phyloP scores from a whole-genome alignment of 2,113 vertebrate genomes.

The Pygoscelis antarcticus region DNA sequence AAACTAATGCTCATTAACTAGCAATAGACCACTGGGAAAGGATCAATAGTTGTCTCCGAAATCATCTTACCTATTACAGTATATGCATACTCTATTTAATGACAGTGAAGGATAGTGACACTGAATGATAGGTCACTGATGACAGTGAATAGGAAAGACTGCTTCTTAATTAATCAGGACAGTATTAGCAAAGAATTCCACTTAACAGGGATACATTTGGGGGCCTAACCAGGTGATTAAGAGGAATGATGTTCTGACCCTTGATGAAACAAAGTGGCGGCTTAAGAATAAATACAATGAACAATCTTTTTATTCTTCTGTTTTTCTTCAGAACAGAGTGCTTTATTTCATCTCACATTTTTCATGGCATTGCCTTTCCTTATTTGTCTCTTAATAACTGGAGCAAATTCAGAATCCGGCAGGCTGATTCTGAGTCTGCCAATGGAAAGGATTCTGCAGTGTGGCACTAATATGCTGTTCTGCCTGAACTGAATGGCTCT shows the following conservation, averaged over 20 bases:
- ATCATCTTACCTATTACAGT: constrained; percentile 55
- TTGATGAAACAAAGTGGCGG: not conserved
- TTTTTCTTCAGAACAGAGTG: not conserved
- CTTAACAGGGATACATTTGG: constrained; percentile 29
- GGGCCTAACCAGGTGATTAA: constrained; percentile 31
- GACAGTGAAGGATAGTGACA: constrained; percentile 54
- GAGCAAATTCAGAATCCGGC: not conserved
- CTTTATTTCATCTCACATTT: not conserved
- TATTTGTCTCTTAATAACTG: not conserved
- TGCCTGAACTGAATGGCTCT: not conserved
- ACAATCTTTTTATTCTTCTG: not conserved
- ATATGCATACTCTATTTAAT: constrained; percentile 42
- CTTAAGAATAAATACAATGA: not conserved
- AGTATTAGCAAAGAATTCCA: constrained; percentile 54
- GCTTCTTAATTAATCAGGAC: constrained; percentile 63
- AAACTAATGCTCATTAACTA: constrained; percentile 68
- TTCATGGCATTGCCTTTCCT: not conserved
- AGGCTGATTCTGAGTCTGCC: not conserved
- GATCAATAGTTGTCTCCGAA: constrained; percentile 58
- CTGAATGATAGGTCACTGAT: constrained; percentile 60
- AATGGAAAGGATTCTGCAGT: not conserved
- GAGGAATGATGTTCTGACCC: constrained; percentile 32
- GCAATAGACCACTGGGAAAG: constrained; percentile 59
- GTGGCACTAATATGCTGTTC: not conserved
- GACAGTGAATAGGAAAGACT: constrained; percentile 34